Evolutionary conservation across 2,888 invertebrate genomes (phyloP).

Genomic region (Hirudinaria manillensis): DNA sequence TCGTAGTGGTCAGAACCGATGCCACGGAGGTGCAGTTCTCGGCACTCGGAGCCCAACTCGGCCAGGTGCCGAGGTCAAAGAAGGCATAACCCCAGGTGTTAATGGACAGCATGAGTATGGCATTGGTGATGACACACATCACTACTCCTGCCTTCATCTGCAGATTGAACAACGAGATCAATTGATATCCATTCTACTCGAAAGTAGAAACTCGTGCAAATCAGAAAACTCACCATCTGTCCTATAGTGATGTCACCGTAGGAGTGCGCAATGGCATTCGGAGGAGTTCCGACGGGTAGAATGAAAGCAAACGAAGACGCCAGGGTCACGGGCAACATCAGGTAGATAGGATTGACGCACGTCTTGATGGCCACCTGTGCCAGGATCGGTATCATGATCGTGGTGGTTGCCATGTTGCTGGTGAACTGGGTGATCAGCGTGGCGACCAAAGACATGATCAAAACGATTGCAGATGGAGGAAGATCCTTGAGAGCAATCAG

Average conservation of each 20-base stretch:
- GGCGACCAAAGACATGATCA: conserved; percentile 46
- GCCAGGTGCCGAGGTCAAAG: conserved; percentile 32
- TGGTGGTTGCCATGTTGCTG: conserved; percentile 50
- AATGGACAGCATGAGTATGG: conserved; percentile 32
- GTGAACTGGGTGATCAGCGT: conserved; percentile 49
- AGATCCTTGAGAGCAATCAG: conserved; percentile 43
- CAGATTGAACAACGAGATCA: neutral
- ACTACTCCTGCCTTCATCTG: conserved; percentile 35
- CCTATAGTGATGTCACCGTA: conserved; percentile 33
- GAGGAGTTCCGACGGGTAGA: conserved; percentile 34
- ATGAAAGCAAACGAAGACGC: conserved; percentile 35
- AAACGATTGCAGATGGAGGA: conserved; percentile 45
- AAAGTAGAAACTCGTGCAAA: neutral
- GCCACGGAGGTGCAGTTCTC: conserved; percentile 5
- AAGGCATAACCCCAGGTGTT: conserved; percentile 35
- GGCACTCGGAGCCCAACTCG: conserved; percentile 28
- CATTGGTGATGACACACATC: conserved; percentile 32
- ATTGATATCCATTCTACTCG: neutral
- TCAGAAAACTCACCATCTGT: conserved; percentile 32
- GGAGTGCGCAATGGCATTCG: conserved; percentile 35
- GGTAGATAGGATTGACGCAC: conserved; percentile 34
- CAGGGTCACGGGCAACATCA: conserved; percentile 36
- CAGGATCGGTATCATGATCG: conserved; percentile 51
- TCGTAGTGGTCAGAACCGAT: too few species aligned
- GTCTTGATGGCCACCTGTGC: conserved; percentile 40